phyloP scores from a whole-genome alignment of 2,113 vertebrate genomes.

The Colius striatus region DNA sequence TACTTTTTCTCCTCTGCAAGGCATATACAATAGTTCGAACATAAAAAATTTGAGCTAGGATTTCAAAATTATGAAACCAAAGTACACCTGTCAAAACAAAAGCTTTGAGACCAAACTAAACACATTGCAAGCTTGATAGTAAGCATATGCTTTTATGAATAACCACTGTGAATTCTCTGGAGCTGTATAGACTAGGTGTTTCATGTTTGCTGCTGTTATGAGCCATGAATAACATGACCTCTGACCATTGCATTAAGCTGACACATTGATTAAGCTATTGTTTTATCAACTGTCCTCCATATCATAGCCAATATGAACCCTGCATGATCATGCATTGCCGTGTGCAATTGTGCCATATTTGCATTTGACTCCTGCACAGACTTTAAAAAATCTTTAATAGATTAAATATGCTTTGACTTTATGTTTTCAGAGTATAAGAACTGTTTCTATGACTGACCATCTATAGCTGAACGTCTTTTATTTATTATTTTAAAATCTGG shows the following conservation, averaged over 20 bases:
- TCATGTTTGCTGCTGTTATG: constrained; percentile 55
- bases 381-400: neutral
- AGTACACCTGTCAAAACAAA: constrained; percentile 50
- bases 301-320: neutral
- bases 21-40: neutral
- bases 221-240: constrained; percentile 60
- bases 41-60: constrained; percentile 34
- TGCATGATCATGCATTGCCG: neutral
- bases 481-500: no score
- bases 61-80: constrained; percentile 51
- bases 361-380: neutral
- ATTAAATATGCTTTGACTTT: neutral
- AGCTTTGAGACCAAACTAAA: constrained; percentile 38
- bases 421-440: neutral
- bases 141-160: constrained; percentile 50
- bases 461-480: neutral
- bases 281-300: constrained; percentile 41
- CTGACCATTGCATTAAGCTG: constrained; percentile 45
- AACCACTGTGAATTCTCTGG: constrained; percentile 32
- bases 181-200: constrained; percentile 49
- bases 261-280: constrained; percentile 56
- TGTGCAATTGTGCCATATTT: neutral
- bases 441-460: neutral
- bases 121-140: constrained; percentile 53
- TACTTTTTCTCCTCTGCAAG: neutral